Base-by-base conservation (phyloP, 2,888 invertebrate species). In the Calameuta pallipes region DNA sequence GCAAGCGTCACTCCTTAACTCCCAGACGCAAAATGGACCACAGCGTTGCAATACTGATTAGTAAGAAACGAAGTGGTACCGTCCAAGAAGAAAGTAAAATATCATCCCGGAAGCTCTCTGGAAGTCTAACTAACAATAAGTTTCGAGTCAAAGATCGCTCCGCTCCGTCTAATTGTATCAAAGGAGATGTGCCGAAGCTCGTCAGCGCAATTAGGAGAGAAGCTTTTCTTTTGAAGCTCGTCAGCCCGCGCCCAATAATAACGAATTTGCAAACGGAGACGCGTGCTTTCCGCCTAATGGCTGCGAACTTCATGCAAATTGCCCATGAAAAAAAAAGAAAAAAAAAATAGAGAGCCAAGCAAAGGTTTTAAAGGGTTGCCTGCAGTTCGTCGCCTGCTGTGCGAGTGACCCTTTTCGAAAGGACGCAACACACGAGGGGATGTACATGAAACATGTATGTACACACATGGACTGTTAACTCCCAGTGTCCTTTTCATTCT, bases 211-310 rank as follows among this genome's bases (percentile, higher is more conserved):
- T 71, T 71, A 71, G 71, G 71, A 13, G 71, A 31, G 71, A 33
- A 30, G 71, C 71, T 31, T 71, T 74, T 74, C 74, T 35, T 74
- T 74, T 34, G 74, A 74, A n/a, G 36, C 31, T 36, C 74, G 36
- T n/a, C 36, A 30, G 74, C 11, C 31, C 36, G 36, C 11, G 9
- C 30, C 30, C 74, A 11, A 30, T 71, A n/a, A 36, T 74, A 74
- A 74, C 74, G 74, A 74, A 74, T 74, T 74, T 23, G 74, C 74
- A 35, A 74, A 74, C 74, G 74, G 9, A 30, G 74, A 74, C 74
- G 34, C 74, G 74, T 35, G 74, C 36, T 36, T 30, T 15, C 11
- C 30, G 30, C 74, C 36, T 74, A 71, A 71, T 71, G 71, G 31
- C 15, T 33, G 12, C 71, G 15, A 71, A 31, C 33, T 71, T 71